These are phyloP conservation scores for Actinemys pallida DNA, from an alignment of 2,113 vertebrate species.

Conservation along the genomic window DNA sequence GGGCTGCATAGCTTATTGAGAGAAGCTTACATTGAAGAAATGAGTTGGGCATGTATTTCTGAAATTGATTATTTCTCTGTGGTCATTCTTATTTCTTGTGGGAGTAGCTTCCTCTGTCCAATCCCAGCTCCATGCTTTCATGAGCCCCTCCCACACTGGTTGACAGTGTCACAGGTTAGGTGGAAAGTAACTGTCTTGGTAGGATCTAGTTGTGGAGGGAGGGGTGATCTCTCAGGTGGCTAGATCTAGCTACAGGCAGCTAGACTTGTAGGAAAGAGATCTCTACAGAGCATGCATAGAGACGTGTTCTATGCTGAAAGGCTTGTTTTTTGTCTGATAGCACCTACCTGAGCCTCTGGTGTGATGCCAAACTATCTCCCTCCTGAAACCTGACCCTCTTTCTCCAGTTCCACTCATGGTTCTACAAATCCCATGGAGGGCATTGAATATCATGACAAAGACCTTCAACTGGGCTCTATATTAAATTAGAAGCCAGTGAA, in stretches of 20 bases:
- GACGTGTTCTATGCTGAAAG: background rate
- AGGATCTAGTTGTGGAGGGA: background rate
- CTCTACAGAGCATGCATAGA: background rate
- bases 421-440: background rate
- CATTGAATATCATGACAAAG: background rate
- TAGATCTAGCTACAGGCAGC: background rate
- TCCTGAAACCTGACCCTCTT: conserved; percentile 67
- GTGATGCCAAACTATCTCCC: background rate
- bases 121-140: background rate
- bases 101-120: background rate
- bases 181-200: background rate
- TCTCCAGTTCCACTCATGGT: conserved; percentile 16
- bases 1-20: background rate
- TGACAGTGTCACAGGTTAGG: background rate
- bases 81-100: background rate
- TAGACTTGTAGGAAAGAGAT: background rate
- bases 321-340: background rate
- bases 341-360: background rate
- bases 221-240: background rate
- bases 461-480: accelerated
- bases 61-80: background rate
- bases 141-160: background rate
- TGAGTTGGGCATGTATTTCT: conserved; percentile 26
- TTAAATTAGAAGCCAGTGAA: background rate
- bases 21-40: conserved; percentile 28